A percentile compares a stretch with the other conserved stretches of the same genome.
phyloP scores from a whole-genome alignment of 2,113 vertebrate genomes.

The Hemichromis elongatus region DNA sequence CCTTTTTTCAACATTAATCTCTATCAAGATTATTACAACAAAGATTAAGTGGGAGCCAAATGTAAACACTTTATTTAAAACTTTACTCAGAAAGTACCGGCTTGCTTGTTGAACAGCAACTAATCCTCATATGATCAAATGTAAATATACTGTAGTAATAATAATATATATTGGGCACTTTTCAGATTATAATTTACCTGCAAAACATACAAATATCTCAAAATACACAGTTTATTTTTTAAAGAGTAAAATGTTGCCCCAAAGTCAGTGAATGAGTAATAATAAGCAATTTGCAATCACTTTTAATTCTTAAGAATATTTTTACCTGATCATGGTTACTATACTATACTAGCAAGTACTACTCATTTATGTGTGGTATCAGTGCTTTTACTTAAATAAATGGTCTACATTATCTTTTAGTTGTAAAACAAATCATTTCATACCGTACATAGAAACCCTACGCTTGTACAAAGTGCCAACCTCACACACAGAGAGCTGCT shows the following conservation, averaged over 20 bases:
- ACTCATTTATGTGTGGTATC: background rate
- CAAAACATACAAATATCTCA: background rate
- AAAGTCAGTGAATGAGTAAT: background rate
- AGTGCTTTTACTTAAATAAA: background rate
- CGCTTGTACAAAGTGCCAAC: background rate
- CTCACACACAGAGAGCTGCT: background rate
- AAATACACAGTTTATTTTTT: accelerated
- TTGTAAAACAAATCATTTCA: background rate
- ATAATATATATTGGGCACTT: too few relatives aligned
- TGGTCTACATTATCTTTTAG: background rate
- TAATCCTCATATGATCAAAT: background rate
- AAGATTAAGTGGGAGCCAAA: background rate
- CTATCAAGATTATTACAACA: background rate
- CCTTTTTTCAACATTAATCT: background rate
- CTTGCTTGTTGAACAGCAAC: background rate
- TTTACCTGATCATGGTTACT: background rate
- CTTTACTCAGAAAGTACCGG: background rate
- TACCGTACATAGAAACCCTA: background rate
- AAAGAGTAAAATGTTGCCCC: background rate
- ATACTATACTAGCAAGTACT: too few relatives aligned
- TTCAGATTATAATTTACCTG: background rate
- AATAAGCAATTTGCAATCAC: background rate
- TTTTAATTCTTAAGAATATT: background rate
- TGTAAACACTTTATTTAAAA: background rate
- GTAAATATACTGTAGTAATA: too few relatives aligned